Conservation (phyloP, 2,113 vertebrate species). For the Corvus hawaiiensis region DNA sequence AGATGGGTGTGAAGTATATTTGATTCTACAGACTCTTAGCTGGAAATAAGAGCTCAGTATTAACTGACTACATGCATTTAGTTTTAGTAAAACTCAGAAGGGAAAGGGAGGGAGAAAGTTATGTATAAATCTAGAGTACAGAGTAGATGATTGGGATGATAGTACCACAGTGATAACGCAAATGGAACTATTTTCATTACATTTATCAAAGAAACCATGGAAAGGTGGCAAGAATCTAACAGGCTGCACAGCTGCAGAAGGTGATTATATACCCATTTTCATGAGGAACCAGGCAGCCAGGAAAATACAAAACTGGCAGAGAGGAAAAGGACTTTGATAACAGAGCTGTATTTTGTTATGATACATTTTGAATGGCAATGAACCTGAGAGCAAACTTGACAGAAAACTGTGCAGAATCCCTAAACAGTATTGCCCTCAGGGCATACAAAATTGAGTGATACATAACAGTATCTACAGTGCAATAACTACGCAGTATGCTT, state of each 20-base stretch:
- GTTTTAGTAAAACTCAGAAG: neutral
- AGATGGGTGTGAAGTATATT: neutral
- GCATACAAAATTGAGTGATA: neutral
- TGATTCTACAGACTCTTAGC: neutral
- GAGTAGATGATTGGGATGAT: neutral
- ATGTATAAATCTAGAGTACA: neutral
- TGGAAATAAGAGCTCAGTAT: neutral
- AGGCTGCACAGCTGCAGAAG: neutral
- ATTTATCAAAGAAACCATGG: neutral
- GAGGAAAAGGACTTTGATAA: neutral
- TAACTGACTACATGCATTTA: neutral
- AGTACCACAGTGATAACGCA: neutral
- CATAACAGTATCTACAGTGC: neutral
- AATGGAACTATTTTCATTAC: neutral
- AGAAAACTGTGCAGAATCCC: neutral
- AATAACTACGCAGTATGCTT: neutral
- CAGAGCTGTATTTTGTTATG: neutral
- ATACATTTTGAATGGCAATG: constrained; percentile 15
- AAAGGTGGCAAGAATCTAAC: neutral
- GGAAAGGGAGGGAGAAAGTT: neutral
- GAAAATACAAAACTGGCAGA: neutral
- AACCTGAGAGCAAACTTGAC: neutral
- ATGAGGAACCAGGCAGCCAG: neutral
- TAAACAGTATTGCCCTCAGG: neutral
- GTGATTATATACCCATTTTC: neutral